Conservation (phyloP, 2,888 invertebrate species). For the Drosophila lutescens region DNA sequence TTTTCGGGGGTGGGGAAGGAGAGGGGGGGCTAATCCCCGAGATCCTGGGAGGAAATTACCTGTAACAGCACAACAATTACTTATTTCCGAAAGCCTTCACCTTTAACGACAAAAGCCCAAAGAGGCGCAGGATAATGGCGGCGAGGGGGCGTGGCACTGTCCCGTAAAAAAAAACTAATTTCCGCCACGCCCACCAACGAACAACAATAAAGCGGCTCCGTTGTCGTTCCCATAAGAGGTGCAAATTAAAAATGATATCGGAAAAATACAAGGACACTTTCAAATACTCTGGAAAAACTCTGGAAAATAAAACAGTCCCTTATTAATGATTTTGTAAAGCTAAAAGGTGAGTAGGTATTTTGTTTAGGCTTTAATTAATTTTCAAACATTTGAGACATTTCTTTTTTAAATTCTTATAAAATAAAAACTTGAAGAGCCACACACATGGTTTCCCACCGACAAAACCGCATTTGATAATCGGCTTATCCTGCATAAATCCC, state of each 20-base stretch:
- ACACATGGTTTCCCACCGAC: neutral
- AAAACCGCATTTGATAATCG: neutral
- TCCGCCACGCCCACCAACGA: conserved; percentile 52
- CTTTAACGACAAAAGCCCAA: conserved; percentile 47
- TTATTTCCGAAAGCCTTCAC: conserved; percentile 56
- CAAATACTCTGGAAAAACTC: neutral
- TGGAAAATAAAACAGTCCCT: too few species aligned
- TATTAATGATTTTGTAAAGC: neutral
- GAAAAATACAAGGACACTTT: neutral
- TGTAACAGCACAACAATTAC: conserved; percentile 59
- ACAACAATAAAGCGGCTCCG: conserved; percentile 39
- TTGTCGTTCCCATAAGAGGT: conserved; percentile 15
- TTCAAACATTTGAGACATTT: neutral
- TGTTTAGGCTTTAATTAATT: neutral
- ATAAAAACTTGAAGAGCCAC: neutral
- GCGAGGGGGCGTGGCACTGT: conserved; percentile 1
- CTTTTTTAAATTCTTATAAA: neutral
- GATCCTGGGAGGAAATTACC: conserved; percentile 57
- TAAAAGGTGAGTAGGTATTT: neutral
- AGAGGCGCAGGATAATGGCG: conserved; percentile 12
- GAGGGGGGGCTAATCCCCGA: conserved; percentile 24
- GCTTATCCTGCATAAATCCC: neutral
- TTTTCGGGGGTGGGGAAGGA: too few species aligned
- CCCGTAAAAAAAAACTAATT: conserved; percentile 54
- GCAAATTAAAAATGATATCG: conserved; percentile 13